Percentiles rank a stretch among this genome's conserved stretches.
phyloP scores from a whole-genome alignment of 1,140 invertebrate genomes.

The Euura saliciscinereae region DNA sequence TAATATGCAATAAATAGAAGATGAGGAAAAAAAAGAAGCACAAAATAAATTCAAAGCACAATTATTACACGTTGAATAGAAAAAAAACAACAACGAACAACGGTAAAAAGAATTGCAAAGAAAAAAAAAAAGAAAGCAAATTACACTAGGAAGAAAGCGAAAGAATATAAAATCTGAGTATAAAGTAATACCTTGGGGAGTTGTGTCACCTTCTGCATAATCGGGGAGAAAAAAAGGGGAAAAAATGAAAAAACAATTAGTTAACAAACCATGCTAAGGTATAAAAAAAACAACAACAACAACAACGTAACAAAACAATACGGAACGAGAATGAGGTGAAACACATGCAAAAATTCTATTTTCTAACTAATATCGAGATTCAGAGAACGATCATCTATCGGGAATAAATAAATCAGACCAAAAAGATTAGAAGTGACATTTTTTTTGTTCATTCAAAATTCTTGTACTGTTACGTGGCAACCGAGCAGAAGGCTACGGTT shows the following conservation, averaged over 20 bases:
- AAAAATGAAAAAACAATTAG: conserved; percentile 49
- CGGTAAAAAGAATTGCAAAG: conserved; percentile 18
- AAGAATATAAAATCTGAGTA: conserved; percentile 34
- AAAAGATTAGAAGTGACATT: too few species aligned
- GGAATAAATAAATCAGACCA: too few species aligned
- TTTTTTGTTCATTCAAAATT: too few species aligned
- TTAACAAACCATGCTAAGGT: conserved; percentile 33
- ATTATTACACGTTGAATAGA: neutral
- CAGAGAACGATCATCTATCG: neutral
- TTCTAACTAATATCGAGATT: neutral
- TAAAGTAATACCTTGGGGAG: conserved; percentile 50
- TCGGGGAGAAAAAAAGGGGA: conserved; percentile 39
- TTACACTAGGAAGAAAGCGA: conserved; percentile 26
- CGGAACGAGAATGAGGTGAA: conserved; percentile 23
- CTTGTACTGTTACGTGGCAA: too few species aligned
- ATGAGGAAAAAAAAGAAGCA: neutral
- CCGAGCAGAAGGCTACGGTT: too few species aligned
- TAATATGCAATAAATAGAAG: too few species aligned
- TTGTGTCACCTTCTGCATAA: conserved; percentile 47
- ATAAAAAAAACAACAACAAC: conserved; percentile 31
- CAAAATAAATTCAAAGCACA: neutral
- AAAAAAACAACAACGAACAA: conserved; percentile 22
- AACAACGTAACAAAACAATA: conserved; percentile 30
- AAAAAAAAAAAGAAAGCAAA: conserved; percentile 26
- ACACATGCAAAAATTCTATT: conserved; percentile 15